Evolutionary conservation across 2,888 invertebrate genomes (phyloP), one percentile per base, ranked within the genome.

Genomic region (Syrphus vitripennis): DNA sequence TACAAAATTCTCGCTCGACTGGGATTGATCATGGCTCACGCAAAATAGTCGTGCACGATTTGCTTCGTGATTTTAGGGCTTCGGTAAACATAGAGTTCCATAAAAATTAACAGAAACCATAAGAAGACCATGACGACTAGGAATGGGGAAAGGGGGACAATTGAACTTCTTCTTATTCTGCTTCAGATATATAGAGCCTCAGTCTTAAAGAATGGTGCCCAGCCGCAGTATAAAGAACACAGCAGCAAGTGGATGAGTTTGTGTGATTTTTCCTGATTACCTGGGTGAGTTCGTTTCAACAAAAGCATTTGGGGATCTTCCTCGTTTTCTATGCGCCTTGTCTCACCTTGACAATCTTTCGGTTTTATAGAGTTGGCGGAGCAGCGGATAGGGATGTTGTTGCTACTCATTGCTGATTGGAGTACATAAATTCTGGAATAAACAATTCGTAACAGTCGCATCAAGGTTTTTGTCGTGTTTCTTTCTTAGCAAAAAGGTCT

Each of bases 1-100:
- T 19, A 45, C 57, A 63, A 86, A 86, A 71, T 82, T 77, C 86
- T 86, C 86, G 82, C 86, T 86, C 86, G 86, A 82, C 86, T 86
- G 86, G 89, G 89, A 89, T 91, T 90, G 91, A 91, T 91, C 91
- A 92, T 91, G 91, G 89, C 89, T 89, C 91, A 91, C 91, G 91
- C 92, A 91, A 91, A 91, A 92, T 91, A 91, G 91, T 91, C 91
- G 91, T 91, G 91, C 92, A 91, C 92, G 91, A 91, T 91, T 91
- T 90, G 91, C 89, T 91, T 91, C 91, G 91, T 91, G 91, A 91
- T 91, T 92, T 87, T 83, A 83, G 83, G 87, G 79, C 83, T 91
- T 90, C 89, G 89, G 91, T 75, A 90, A 90, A 90, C 90, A 90
- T 90, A 89, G 89, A 89, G 89, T 90, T 89, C 78, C 82, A 86